Evolutionary conservation across 2,888 invertebrate species (phyloP).

Genomic region (Argyra leucocephala): DNA sequence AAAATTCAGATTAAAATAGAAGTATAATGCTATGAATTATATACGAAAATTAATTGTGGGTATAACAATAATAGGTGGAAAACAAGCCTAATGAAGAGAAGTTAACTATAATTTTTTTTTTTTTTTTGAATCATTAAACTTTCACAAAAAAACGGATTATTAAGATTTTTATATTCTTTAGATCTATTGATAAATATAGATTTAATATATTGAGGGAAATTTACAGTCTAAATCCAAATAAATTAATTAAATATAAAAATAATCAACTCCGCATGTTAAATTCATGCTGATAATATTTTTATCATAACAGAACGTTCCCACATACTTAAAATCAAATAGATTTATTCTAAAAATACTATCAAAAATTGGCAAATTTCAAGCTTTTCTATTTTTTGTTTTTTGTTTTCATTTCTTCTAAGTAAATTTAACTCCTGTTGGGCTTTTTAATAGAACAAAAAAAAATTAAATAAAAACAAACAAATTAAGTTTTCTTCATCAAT

Average conservation of each 20-base stretch:
- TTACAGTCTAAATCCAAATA: too few species aligned
- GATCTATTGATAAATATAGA: too few species aligned
- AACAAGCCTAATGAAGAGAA: too few species aligned
- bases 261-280: neutral
- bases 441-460: neutral
- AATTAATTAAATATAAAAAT: neutral
- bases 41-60: too few species aligned
- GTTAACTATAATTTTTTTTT: too few species aligned
- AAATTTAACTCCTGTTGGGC: neutral
- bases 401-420: neutral
- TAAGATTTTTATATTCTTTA: too few species aligned
- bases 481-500: neutral
- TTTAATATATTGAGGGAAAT: too few species aligned
- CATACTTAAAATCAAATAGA: neutral
- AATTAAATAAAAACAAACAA: neutral
- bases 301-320: neutral
- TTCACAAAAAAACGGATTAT: too few species aligned
- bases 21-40: too few species aligned
- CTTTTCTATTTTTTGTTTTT: neutral
- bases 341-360: neutral
- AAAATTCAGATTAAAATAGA: too few species aligned
- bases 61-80: too few species aligned
- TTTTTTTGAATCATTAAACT: too few species aligned
- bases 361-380: neutral
- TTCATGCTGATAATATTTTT: neutral